Evolutionary conservation across 2,113 vertebrate genomes (phyloP).

Genomic region (Protomyctophum bolini): DNA sequence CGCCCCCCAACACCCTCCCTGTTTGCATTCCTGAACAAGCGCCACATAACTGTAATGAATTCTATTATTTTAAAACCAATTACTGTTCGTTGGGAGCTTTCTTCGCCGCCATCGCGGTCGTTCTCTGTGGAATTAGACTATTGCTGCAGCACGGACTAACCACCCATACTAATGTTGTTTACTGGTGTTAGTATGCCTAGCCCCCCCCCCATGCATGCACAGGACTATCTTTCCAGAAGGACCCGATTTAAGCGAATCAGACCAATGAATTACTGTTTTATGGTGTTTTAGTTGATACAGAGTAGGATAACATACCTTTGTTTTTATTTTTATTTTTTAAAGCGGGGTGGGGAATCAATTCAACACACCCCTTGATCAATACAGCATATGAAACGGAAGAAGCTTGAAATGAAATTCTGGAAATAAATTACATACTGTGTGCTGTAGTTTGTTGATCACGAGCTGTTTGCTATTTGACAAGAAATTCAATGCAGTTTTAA

Average conservation of each 20-base stretch:
- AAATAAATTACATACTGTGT: background rate
- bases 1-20: slow-evolving; percentile 47
- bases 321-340: background rate
- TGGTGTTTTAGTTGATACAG: background rate
- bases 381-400: slow-evolving; percentile 1
- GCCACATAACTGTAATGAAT: slow-evolving; percentile 80
- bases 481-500: background rate
- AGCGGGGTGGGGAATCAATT: slow-evolving; percentile 1
- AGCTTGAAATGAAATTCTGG: slow-evolving; percentile 5
- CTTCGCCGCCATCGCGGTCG: slow-evolving; percentile 58
- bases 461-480: background rate
- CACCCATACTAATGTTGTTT: slow-evolving; percentile 63
- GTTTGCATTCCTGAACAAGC: slow-evolving; percentile 82
- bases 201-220: slow-evolving; percentile 11
- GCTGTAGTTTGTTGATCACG: background rate
- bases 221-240: background rate
- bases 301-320: background rate
- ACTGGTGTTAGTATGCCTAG: slow-evolving; percentile 43
- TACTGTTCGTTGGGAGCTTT: slow-evolving; percentile 77
- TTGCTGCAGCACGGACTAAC: slow-evolving; percentile 63
- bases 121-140: slow-evolving; percentile 71
- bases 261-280: slow-evolving; percentile 9
- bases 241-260: slow-evolving; percentile 31
- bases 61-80: slow-evolving; percentile 84
- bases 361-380: background rate